Evolutionary conservation across 2,113 vertebrate species (phyloP), one percentile per base, ranked within the genome.

Genomic region (Myxocyprinus asiaticus): DNA sequence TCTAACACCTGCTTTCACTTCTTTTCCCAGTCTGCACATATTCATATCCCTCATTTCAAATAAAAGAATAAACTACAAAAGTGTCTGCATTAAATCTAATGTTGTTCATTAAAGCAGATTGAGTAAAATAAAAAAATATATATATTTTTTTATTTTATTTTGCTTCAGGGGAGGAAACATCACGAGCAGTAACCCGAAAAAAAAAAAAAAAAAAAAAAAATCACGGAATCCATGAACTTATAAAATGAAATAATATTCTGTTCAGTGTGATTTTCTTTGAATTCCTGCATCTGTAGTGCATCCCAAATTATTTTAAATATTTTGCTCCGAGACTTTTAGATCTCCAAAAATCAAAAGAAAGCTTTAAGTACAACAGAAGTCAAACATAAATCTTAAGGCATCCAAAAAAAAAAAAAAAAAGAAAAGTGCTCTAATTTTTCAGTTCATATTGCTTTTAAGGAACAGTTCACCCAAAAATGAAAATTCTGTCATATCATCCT

Each of bases 151-250:
- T 53, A 69, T 55, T 55, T 55, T 11, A 17, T 43, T 69, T 4
- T 33, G 22, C 22, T 33, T 33, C 22, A 33, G 8, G 50, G 62
- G 48, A 2, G 22, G 3, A 65, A 7, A 17, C 9, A 50, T 48
- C 17, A 14, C 48, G n/a, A n/a, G 56, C 48, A 43, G 33, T 76
- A 62, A 76, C 63, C 50, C 45, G 50, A 56, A 56, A 66, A 10
- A 5, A 55, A 4, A n/a, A 56, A 55, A 66, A 65, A 44, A 51
- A 12, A 2, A 51, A 22, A 65, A 15, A 10, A 8, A 48, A 15
- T 61, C 55, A 61, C 43, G 61, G 45, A 44, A 47, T 10, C n/a
- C 43, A 47, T 22, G 9, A 58, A 15, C 70, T 45, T 48, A 58
- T 62, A 7, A 69, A 22, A n/a, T 11, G 12, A 3, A 42, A 4